Evolutionary conservation across 1,140 invertebrate genomes (phyloP).

Genomic region (Diprion similis): DNA sequence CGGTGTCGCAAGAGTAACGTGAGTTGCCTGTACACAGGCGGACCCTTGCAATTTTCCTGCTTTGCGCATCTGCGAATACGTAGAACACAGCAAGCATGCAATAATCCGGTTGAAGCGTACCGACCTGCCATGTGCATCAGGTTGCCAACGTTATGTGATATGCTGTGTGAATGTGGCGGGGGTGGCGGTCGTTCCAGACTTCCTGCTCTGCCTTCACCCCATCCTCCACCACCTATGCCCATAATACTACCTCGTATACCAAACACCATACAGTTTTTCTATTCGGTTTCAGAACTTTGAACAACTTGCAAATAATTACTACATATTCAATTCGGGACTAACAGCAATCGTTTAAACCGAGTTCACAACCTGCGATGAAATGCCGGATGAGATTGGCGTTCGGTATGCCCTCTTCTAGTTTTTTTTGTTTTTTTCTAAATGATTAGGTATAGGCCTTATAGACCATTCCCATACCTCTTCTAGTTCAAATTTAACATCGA

Average conservation of each 20-base stretch:
- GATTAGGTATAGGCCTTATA: too few species aligned
- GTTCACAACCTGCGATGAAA: slow-evolving; percentile 15
- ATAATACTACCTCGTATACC: slow-evolving; percentile 31
- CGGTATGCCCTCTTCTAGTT: too few species aligned
- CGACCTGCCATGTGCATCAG: slow-evolving; percentile 85
- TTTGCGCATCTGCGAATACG: slow-evolving; percentile 19
- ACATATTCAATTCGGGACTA: too few species aligned
- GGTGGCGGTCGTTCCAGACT: slow-evolving; percentile 72
- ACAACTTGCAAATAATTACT: too few species aligned
- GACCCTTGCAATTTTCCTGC: background rate
- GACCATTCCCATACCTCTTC: too few species aligned
- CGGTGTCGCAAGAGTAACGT: too few species aligned
- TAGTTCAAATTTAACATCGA: too few species aligned
- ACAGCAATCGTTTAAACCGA: too few species aligned
- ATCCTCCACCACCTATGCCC: slow-evolving; percentile 56
- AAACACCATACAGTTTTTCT: slow-evolving; percentile 27
- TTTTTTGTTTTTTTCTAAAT: too few species aligned
- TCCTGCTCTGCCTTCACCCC: slow-evolving; percentile 62
- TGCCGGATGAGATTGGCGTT: background rate
- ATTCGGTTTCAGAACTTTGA: too few species aligned
- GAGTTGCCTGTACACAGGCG: too few species aligned
- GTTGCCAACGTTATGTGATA: slow-evolving; percentile 75
- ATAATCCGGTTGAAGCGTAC: slow-evolving; percentile 31
- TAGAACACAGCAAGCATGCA: background rate
- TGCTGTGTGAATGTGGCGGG: slow-evolving; percentile 69